Percentiles rank a stretch among this genome's conserved stretches.
phyloP scores from a whole-genome alignment of 2,888 invertebrate species.

The Megastigmus dorsalis region DNA sequence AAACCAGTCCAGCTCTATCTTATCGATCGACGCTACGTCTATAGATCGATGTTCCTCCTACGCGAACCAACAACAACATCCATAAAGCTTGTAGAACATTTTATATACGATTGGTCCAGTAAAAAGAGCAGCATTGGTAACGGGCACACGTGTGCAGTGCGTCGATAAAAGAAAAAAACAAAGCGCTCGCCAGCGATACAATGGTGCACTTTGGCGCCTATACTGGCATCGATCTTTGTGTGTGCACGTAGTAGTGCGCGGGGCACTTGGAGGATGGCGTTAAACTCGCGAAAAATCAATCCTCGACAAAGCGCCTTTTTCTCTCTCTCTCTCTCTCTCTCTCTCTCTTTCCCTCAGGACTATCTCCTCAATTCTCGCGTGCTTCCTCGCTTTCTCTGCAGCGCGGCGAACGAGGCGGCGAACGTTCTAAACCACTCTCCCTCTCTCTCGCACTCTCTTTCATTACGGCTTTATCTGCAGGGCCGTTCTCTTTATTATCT shows the following conservation, averaged over 20 bases:
- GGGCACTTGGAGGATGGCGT: constrained; percentile 46
- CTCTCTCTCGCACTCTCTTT: constrained; percentile 27
- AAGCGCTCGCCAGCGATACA: no score
- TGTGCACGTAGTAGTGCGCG: background rate
- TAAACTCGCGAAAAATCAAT: constrained; percentile 59
- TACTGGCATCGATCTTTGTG: constrained; percentile 12
- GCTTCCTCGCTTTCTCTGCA: constrained; percentile 10
- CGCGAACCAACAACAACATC: no score
- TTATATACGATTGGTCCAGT: no score
- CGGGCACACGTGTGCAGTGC: no score
- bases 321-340: constrained; percentile 17
- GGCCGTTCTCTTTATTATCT: constrained; percentile 40
- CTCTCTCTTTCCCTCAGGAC: constrained; percentile 16
- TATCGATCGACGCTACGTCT: no score
- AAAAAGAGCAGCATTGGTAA: no score
- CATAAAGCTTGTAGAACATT: no score
- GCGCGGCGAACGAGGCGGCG: no score
- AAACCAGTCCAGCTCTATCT: no score
- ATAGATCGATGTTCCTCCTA: no score
- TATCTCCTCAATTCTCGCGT: background rate
- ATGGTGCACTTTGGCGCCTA: constrained; percentile 11
- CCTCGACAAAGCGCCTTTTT: constrained; percentile 30
- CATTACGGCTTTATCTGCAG: constrained; percentile 41
- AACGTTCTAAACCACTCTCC: no score
- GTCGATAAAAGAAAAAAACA: no score